phyloP scores from a whole-genome alignment of 2,888 invertebrate species.

The Rhyacophila evoluta region DNA sequence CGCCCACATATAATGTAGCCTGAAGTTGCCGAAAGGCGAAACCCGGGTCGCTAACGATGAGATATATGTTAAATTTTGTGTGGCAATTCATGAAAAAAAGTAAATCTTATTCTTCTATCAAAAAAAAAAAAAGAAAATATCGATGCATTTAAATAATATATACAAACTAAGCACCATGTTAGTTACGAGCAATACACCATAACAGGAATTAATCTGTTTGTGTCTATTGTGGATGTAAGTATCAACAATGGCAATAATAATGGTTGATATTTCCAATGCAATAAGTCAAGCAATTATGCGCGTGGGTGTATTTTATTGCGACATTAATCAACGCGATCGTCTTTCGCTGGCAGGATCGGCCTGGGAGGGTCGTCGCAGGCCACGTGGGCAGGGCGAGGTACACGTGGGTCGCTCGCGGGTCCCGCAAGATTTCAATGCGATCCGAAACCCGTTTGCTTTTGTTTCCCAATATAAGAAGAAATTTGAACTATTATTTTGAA shows the following conservation, averaged over 20 bases:
- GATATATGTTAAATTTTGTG: too few species aligned
- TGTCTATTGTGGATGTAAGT: not conserved
- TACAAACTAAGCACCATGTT: not conserved
- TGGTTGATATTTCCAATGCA: conserved; percentile 46
- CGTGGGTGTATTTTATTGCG: conserved; percentile 52
- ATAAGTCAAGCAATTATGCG: conserved; percentile 53
- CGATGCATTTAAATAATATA: too few species aligned
- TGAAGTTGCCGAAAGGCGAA: too few species aligned
- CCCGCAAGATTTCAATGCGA: conserved; percentile 13
- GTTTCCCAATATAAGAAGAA: not conserved
- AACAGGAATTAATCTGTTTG: not conserved
- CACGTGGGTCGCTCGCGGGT: not conserved
- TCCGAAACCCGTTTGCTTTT: not conserved
- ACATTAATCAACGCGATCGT: conserved; percentile 49
- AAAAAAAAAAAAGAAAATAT: too few species aligned
- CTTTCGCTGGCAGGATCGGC: conserved; percentile 23
- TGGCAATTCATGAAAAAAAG: too few species aligned
- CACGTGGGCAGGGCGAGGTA: not conserved
- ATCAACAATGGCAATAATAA: not conserved
- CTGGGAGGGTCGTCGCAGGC: not conserved
- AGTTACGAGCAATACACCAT: not conserved
- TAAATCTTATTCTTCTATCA: too few species aligned
- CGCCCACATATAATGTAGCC: too few species aligned
- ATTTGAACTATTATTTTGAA: too few species aligned
- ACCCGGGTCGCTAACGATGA: too few species aligned